Evolutionary conservation across 2,797 vertebrate species (phyloP).

Genomic region (Prionace glauca): DNA sequence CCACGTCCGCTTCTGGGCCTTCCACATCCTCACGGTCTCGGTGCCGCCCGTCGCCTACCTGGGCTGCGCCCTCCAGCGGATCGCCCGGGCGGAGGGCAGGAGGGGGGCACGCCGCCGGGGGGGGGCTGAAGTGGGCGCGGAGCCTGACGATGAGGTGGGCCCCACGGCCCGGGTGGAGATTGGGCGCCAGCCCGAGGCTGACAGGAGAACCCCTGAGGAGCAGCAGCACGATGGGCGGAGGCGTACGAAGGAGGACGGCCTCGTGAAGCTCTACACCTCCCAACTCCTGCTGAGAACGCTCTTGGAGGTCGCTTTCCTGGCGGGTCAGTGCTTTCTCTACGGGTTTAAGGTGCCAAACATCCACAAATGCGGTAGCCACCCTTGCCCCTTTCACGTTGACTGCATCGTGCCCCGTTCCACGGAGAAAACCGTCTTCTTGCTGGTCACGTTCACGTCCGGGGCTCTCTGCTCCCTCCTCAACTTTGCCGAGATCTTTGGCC

Average conservation of each 20-base stretch:
- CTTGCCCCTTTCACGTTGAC: too few species aligned
- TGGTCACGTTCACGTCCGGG: slow-evolving; percentile 76
- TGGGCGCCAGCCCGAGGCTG: slow-evolving; percentile 56
- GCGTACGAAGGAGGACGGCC: slow-evolving; percentile 71
- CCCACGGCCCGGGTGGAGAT: slow-evolving; percentile 79
- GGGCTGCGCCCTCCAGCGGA: slow-evolving; percentile 60
- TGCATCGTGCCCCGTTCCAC: slow-evolving; percentile 75
- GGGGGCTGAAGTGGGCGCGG: slow-evolving; percentile 68
- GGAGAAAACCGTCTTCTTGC: slow-evolving; percentile 80
- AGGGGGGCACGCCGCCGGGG: slow-evolving; percentile 52
- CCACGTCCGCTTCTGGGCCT: slow-evolving; percentile 83
- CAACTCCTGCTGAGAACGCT: slow-evolving; percentile 69
- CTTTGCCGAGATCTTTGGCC: slow-evolving; percentile 68
- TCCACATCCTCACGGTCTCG: slow-evolving; percentile 77
- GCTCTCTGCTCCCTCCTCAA: slow-evolving; percentile 75
- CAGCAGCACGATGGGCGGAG: slow-evolving; percentile 71
- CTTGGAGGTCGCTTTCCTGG: slow-evolving; percentile 72
- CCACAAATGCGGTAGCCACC: too few species aligned
- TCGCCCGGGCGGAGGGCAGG: too few species aligned
- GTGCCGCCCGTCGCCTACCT: slow-evolving; percentile 80
- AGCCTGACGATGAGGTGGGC: slow-evolving; percentile 76
- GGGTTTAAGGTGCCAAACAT: too few species aligned
- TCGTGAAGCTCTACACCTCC: slow-evolving; percentile 77
- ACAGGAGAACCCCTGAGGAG: slow-evolving; percentile 36
- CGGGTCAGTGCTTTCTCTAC: slow-evolving; percentile 60